A percentile compares a stretch with the other conserved stretches of the same genome.
Evolutionary conservation across 1,140 invertebrate species (phyloP).

Genomic region (Bombus confusus): DNA sequence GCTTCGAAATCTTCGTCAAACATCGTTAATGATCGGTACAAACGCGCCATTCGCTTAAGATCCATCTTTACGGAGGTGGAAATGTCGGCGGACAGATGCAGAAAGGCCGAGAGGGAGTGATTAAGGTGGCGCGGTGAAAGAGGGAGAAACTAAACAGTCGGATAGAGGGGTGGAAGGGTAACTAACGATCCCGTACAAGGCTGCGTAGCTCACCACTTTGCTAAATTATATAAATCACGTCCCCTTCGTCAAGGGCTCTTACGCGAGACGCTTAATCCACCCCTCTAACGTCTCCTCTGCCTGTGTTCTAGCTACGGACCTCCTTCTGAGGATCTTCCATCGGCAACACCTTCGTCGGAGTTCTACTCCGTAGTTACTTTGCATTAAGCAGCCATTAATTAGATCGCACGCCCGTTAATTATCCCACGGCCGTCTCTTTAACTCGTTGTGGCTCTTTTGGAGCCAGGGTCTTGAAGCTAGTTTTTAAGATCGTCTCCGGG

Average conservation of each 20-base stretch:
- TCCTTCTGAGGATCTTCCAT: constrained; percentile 4
- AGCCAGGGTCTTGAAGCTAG: background rate
- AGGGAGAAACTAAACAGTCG: constrained; percentile 21
- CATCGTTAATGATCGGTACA: background rate
- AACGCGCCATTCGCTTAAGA: background rate
- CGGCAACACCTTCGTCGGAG: constrained; percentile 56
- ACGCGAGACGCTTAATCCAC: constrained; percentile 73
- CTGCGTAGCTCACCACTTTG: constrained; percentile 75
- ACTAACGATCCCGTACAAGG: constrained; percentile 72
- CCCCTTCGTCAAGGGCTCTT: constrained; percentile 76
- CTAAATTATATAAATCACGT: constrained; percentile 81
- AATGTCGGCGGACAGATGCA: constrained; percentile 38
- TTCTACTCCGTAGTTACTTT: constrained; percentile 70
- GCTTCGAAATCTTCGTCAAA: background rate
- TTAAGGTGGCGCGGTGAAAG: constrained; percentile 48
- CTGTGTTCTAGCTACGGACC: background rate
- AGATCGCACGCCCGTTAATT: constrained; percentile 73
- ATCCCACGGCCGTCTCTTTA: constrained; percentile 65
- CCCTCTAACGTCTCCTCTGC: background rate
- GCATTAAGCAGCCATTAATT: constrained; percentile 77
- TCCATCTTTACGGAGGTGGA: background rate
- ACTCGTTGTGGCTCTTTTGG: constrained; percentile 32
- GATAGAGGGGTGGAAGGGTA: constrained; percentile 33
- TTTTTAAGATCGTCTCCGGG: background rate
- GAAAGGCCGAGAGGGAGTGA: constrained; percentile 47